A percentile compares a stretch with the other conserved stretches of the same genome.
Conservation (phyloP, 2,797 vertebrate species). For the Sebastes miniatus region DNA sequence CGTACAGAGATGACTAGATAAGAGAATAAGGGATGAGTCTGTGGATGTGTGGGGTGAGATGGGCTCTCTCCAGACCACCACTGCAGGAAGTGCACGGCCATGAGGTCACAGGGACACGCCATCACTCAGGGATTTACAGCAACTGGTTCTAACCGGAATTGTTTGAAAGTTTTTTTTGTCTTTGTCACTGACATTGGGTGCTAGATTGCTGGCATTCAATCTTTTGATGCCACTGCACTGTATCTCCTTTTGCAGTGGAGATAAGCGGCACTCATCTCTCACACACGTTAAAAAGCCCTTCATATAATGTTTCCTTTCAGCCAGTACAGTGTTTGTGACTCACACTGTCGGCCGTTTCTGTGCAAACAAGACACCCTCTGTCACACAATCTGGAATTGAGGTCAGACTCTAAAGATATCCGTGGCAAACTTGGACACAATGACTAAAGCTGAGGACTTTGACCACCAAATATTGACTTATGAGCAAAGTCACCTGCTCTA, state of each 20-base stretch:
- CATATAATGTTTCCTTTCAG: slow-evolving; percentile 4
- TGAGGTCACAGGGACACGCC: slow-evolving; percentile 69
- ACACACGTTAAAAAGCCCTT: slow-evolving; percentile 1
- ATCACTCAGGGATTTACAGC: slow-evolving; percentile 68
- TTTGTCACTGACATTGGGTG: slow-evolving; percentile 33
- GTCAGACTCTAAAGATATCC: slow-evolving; percentile 53
- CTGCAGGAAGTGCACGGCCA: slow-evolving; percentile 72
- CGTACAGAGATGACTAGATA: slow-evolving; percentile 62
- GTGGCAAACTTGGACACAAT: slow-evolving; percentile 43
- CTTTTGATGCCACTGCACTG: slow-evolving; percentile 3
- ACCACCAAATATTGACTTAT: slow-evolving; percentile 72
- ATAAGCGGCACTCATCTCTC: slow-evolving; percentile 39
- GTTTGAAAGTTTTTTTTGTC: slow-evolving; percentile 37
- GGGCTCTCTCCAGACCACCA: slow-evolving; percentile 34
- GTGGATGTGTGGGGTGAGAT: slow-evolving; percentile 39
- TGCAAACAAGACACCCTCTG: slow-evolving; percentile 56
- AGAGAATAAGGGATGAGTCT: slow-evolving; percentile 39
- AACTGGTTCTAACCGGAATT: slow-evolving; percentile 70
- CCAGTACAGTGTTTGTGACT: slow-evolving; percentile 14
- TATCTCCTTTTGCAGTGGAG: slow-evolving; percentile 11
- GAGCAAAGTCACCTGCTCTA: slow-evolving; percentile 38
- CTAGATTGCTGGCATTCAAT: slow-evolving; percentile 23
- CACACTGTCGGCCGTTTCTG: slow-evolving; percentile 31
- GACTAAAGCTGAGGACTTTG: slow-evolving; percentile 71
- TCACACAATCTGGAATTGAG: slow-evolving; percentile 42